Base-by-base conservation (phyloP, 64 coral and sea anemone species). In the Pocillopora verrucosa region DNA sequence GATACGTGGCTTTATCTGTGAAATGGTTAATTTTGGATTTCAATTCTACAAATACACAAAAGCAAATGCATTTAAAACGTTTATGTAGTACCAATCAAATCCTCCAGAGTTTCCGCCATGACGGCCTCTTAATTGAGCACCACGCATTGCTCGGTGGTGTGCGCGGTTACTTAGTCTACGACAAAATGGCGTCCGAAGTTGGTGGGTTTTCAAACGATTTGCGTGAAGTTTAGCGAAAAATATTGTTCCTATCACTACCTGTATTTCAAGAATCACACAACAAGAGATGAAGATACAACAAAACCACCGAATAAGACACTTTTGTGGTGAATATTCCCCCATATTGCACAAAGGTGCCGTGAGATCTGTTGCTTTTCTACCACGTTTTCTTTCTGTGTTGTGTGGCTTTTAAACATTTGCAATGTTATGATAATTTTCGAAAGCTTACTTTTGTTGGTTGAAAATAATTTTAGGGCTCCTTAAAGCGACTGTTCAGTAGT, bases 171-270 rank as follows among this genome's bases (percentile, higher is more conserved):
- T 60, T 19, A 38, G 57, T 56, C 16, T 1, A 17, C n/a, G 20
- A 87, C 88, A 95, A 98, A 56, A 99, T 99, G 97, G 97, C 97
- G 90, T 77, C 91, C 58, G 88, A 93, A 88, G 19, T 95, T 59
- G 78, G 72, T 65, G 96, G 90, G 7, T 99, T 95, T n/a, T 93
- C 72, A 74, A 22, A 93, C 94, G 68, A 84, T 99, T 4, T 77
- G 92, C 82, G 94, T 99, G 24, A 99, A 95, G 80, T 86, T 95
- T 26, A 92, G 91, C n/a, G 78, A 95, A 60, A 63, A 75, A 16
- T 89, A 84, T 34, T 57, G 64, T 17, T 90, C 97, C 34, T 91
- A 67, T 90, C 97, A 99, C 70, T 85, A 93, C 74, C 83, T 95
- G 57, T 99, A 93, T 77, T 93, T 75, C 65, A 95, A 88, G 77